A percentile compares a stretch with the other conserved stretches of the same genome.
Conservation (phyloP, 2,797 vertebrate species). For the Labroides dimidiatus region DNA sequence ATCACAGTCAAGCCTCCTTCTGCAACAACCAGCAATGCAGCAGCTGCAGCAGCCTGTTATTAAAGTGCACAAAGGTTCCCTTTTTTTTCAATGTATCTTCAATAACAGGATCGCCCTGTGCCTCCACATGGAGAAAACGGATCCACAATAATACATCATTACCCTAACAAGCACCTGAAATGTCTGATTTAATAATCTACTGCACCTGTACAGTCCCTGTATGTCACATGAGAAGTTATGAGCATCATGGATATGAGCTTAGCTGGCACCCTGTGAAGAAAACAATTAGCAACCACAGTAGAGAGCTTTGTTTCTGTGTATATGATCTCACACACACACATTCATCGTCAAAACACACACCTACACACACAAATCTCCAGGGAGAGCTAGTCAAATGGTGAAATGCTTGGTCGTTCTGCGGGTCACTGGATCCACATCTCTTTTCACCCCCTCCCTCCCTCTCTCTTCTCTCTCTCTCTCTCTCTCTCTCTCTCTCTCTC, state of each 20-base stretch:
- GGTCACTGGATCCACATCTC: slow-evolving; percentile 66
- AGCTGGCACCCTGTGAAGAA: slow-evolving; percentile 42
- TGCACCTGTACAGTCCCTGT: background rate
- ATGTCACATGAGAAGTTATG: slow-evolving; percentile 8
- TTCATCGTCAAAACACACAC: slow-evolving; percentile 13
- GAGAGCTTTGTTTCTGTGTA: slow-evolving; percentile 39
- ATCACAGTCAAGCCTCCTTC: slow-evolving; percentile 27
- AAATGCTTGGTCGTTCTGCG: slow-evolving; percentile 64
- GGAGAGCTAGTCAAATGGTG: slow-evolving; percentile 68
- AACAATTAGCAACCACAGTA: slow-evolving; percentile 50
- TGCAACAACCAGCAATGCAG: slow-evolving; percentile 32
- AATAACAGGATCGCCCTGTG: background rate
- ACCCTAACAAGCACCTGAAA: background rate
- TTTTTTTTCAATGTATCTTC: background rate
- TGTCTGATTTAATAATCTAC: background rate
- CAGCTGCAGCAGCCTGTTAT: background rate
- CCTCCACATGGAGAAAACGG: background rate
- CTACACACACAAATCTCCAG: slow-evolving; percentile 63
- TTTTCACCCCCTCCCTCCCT: background rate
- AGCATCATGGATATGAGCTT: slow-evolving; percentile 29
- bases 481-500: background rate
- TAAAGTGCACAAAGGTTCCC: no score
- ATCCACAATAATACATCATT: background rate
- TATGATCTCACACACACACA: slow-evolving; percentile 30
- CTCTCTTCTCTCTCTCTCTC: slow-evolving; percentile 7